Percentiles rank a stretch among this genome's conserved stretches.
Conservation (phyloP, 2,113 vertebrate genomes). For the Mionectes macconnelli region DNA sequence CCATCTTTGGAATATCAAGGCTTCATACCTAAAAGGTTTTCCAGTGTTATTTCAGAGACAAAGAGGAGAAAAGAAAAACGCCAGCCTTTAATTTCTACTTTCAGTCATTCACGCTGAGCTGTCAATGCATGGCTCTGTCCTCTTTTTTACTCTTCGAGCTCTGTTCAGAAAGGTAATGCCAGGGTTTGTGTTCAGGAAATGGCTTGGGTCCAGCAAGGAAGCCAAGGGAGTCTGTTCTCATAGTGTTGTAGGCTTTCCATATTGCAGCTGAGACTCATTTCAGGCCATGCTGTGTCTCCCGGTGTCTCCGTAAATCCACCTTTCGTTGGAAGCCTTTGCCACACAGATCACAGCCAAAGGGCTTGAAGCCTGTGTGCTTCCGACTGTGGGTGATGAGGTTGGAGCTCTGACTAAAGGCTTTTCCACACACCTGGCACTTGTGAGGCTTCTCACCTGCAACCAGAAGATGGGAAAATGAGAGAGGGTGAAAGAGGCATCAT, state of each 20-base stretch:
- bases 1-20: neutral
- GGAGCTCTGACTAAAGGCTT: slow-evolving; percentile 98
- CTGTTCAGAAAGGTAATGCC: neutral
- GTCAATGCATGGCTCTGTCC: neutral
- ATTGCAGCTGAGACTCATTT: slow-evolving; percentile 76
- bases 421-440: slow-evolving; percentile 99
- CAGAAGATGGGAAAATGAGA: neutral
- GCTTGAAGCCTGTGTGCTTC: slow-evolving; percentile 98
- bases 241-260: slow-evolving; percentile 67
- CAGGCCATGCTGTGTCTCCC: slow-evolving; percentile 94
- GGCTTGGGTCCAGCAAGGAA: neutral
- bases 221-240: slow-evolving; percentile 18
- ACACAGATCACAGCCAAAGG: slow-evolving; percentile 95
- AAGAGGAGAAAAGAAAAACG: neutral
- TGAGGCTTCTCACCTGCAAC: slow-evolving; percentile 95
- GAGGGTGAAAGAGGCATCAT: neutral
- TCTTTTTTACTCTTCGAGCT: neutral
- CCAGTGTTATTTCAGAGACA: slow-evolving; percentile 63
- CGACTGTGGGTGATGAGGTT: slow-evolving; percentile 98
- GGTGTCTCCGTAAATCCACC: slow-evolving; percentile 94
- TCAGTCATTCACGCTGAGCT: slow-evolving; percentile 2
- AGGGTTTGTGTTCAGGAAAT: neutral
- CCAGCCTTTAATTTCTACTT: neutral
- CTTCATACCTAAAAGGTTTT: slow-evolving; percentile 13
- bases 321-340: slow-evolving; percentile 97